These are phyloP conservation scores for Oncorhynchus nerka DNA, from an alignment of 2,113 vertebrate genomes.

Conservation along the genomic window DNA sequence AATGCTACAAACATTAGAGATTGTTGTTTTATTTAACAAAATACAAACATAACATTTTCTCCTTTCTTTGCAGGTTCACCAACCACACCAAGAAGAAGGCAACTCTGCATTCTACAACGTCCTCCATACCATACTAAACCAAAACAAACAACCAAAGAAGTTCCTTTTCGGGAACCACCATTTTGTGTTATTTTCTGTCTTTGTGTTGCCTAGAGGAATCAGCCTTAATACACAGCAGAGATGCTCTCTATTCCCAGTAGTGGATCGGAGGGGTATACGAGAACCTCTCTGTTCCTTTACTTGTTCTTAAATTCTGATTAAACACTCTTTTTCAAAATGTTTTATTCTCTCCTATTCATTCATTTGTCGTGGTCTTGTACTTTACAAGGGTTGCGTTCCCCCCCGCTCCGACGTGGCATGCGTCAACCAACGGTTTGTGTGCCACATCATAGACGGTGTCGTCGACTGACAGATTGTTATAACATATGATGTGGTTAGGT, in stretches of 20 bases:
- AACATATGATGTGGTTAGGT: too few relatives aligned
- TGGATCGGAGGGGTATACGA: conserved; percentile 4
- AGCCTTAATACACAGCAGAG: not conserved
- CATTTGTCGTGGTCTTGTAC: not conserved
- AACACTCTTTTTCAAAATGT: conserved; percentile 39
- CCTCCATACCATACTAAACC: conserved; percentile 18
- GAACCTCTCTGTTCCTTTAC: conserved; percentile 4
- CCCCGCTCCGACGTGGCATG: too few relatives aligned
- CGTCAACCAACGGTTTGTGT: too few relatives aligned
- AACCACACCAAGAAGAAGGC: conserved; percentile 4
- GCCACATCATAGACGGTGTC: too few relatives aligned
- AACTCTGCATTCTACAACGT: too few relatives aligned
- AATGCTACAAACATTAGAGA: too few relatives aligned
- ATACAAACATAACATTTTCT: not conserved
- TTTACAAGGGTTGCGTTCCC: too few relatives aligned
- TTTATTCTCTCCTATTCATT: conserved; percentile 2
- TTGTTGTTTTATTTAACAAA: not conserved
- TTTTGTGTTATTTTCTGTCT: conserved; percentile 35
- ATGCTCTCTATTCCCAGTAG: conserved; percentile 13
- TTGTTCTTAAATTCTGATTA: conserved; percentile 34
- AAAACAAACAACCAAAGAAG: conserved; percentile 43
- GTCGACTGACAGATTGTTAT: too few relatives aligned
- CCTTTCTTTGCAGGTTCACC: conserved; percentile 37
- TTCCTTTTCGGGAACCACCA: conserved; percentile 7
- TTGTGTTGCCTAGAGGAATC: conserved; percentile 13